Conservation (phyloP, 1,140 invertebrate genomes). For the Drosophila nigrodunni region DNA sequence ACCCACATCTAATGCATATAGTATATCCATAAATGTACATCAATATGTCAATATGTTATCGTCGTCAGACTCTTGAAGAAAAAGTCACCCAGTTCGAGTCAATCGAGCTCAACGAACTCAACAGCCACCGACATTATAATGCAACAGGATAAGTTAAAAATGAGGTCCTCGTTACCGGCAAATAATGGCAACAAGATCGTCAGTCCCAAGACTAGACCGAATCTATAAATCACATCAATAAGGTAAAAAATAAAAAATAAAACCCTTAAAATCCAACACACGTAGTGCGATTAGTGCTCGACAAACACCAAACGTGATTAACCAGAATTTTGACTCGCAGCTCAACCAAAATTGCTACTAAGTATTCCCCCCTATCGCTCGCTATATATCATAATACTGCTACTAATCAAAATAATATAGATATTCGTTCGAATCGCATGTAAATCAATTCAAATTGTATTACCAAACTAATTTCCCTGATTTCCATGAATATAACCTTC, state of each 20-base stretch:
- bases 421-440: constrained; percentile 40
- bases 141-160: constrained; percentile 57
- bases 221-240: constrained; percentile 13
- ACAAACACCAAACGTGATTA: constrained; percentile 21
- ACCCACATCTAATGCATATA: neutral
- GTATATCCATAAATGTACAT: constrained; percentile 13
- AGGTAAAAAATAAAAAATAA: neutral
- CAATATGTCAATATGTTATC: constrained; percentile 28
- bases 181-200: constrained; percentile 17
- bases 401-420: constrained; percentile 5
- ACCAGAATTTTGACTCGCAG: neutral
- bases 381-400: neutral
- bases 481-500: constrained; percentile 35
- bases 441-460: constrained; percentile 44
- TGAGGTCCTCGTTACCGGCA: constrained; percentile 36
- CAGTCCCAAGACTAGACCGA: constrained; percentile 4
- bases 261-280: constrained; percentile 1
- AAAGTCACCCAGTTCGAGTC: constrained; percentile 58
- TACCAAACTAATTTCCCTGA: constrained; percentile 3
- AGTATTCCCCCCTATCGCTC: neutral
- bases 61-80: constrained; percentile 68
- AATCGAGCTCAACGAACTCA: constrained; percentile 66
- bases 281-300: neutral
- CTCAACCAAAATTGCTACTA: neutral
- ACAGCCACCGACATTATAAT: constrained; percentile 48